Conservation (phyloP, 2,888 invertebrate genomes). For the Cheilosia variabilis region DNA sequence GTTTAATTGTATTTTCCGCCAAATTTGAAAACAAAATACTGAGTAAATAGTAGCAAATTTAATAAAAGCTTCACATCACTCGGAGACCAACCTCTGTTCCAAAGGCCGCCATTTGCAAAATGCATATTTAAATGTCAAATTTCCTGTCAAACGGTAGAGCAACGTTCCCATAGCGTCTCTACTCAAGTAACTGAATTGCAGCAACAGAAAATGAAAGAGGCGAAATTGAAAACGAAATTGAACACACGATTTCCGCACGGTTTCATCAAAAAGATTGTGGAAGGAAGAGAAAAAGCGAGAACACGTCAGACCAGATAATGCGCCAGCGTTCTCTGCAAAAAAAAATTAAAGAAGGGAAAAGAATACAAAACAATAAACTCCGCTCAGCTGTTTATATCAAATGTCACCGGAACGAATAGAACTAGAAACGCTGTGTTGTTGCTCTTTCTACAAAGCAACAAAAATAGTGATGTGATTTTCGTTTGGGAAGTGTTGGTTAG, state of each 20-base stretch:
- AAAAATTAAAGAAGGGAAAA: neutral
- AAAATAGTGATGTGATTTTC: too few species aligned
- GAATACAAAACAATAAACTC: conserved; percentile 46
- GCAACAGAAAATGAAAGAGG: conserved; percentile 67
- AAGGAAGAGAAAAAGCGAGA: conserved; percentile 41
- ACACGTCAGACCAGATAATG: conserved; percentile 22
- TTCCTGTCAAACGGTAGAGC: conserved; percentile 74
- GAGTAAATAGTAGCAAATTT: conserved; percentile 22
- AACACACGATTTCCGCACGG: conserved; percentile 17
- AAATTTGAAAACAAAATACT: conserved; percentile 18
- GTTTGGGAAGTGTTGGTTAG: too few species aligned
- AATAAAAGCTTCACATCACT: conserved; percentile 39
- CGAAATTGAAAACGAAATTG: conserved; percentile 73
- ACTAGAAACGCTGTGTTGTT: conserved; percentile 8
- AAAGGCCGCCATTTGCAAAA: conserved; percentile 75
- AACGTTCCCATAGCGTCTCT: conserved; percentile 76
- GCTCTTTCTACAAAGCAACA: conserved; percentile 26
- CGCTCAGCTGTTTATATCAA: conserved; percentile 59
- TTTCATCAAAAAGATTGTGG: conserved; percentile 25
- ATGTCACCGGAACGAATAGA: conserved; percentile 54
- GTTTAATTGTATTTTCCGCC: conserved; percentile 13
- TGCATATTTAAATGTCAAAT: conserved; percentile 74
- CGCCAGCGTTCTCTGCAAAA: conserved; percentile 70
- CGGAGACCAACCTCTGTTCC: conserved; percentile 61
- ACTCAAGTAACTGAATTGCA: conserved; percentile 73